Evolutionary conservation across 2,113 vertebrate genomes (phyloP).

Genomic region (Nibea albiflora): DNA sequence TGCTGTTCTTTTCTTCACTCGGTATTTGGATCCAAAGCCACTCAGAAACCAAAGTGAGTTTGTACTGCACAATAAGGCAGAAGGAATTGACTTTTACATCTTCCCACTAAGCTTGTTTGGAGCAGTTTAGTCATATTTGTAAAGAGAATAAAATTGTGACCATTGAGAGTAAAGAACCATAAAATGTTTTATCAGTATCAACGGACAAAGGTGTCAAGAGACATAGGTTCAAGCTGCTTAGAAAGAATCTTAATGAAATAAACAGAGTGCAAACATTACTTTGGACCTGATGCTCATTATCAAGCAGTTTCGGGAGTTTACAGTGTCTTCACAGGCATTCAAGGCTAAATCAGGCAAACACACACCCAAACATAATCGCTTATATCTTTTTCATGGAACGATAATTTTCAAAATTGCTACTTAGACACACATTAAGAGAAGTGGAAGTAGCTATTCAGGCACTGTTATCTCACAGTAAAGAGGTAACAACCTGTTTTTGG

Average conservation of each 20-base stretch:
- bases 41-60: constrained; percentile 40
- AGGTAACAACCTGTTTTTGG: constrained; percentile 9
- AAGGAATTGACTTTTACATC: constrained; percentile 21
- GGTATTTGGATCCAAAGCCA: constrained; percentile 49
- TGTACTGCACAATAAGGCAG: constrained; percentile 31
- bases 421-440: constrained; percentile 28
- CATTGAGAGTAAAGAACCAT: not conserved
- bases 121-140: constrained; percentile 34
- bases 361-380: constrained; percentile 3
- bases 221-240: not conserved
- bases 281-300: constrained; percentile 17
- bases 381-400: constrained; percentile 16
- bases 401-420: constrained; percentile 28
- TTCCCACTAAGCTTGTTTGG: constrained; percentile 28
- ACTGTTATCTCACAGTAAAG: constrained; percentile 30
- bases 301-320: constrained; percentile 11
- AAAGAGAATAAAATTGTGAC: constrained; percentile 10
- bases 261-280: not conserved
- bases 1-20: constrained; percentile 68
- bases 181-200: constrained; percentile 9
- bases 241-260: not conserved
- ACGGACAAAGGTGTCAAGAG: not conserved
- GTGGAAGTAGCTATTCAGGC: constrained; percentile 11
- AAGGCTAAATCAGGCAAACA: constrained; percentile 15
- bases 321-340: constrained; percentile 12